These are phyloP conservation scores for Ceratitis capitata DNA, from an alignment of 1,140 invertebrate species.

Conservation along the genomic window DNA sequence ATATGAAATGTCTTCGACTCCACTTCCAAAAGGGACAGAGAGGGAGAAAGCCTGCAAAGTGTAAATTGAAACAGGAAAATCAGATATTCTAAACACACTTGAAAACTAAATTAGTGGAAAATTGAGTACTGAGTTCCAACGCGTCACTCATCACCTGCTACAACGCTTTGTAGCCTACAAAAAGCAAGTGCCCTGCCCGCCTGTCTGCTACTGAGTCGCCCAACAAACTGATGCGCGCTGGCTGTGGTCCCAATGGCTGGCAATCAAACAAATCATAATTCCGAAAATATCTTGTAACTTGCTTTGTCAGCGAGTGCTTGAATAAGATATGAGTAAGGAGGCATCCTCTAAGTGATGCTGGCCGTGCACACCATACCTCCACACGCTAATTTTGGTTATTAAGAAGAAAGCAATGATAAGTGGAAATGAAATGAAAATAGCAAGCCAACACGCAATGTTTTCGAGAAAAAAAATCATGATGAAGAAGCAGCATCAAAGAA, in stretches of 20 bases:
- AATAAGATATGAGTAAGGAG: background rate
- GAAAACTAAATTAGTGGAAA: slow-evolving; percentile 10
- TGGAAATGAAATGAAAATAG: background rate
- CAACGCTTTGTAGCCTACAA: too few relatives aligned
- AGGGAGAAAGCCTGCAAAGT: background rate
- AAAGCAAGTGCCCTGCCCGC: background rate
- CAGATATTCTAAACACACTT: background rate
- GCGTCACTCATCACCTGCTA: background rate
- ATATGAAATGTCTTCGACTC: too few relatives aligned
- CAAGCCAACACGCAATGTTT: background rate
- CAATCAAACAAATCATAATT: slow-evolving; percentile 18
- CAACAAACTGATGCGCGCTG: background rate
- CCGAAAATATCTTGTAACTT: slow-evolving; percentile 8
- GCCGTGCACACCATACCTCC: background rate
- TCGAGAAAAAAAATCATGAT: background rate
- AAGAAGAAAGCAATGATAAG: background rate
- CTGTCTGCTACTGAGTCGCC: background rate
- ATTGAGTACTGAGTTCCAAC: background rate
- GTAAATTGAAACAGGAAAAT: background rate
- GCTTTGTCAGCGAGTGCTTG: background rate
- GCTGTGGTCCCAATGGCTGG: slow-evolving; percentile 3
- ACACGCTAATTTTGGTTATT: background rate
- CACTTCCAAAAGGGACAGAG: background rate
- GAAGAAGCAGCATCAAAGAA: background rate
- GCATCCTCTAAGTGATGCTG: background rate